These are phyloP conservation scores for Argyra leucocephala DNA, from an alignment of 2,888 invertebrate species.

Conservation along the genomic window DNA sequence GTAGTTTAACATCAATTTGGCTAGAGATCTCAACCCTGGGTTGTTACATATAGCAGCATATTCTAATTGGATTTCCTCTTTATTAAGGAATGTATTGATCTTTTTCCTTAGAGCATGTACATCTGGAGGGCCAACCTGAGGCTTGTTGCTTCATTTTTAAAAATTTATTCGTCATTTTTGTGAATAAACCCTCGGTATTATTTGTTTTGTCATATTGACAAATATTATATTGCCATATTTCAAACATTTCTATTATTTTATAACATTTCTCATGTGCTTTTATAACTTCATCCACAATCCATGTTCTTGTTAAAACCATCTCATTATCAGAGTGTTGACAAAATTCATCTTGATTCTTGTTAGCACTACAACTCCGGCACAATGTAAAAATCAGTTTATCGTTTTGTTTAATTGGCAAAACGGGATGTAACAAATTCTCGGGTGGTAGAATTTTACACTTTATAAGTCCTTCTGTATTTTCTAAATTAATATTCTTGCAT, in stretches of 20 bases:
- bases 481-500: not conserved
- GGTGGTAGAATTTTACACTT: conserved; percentile 18
- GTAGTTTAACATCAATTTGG: not conserved
- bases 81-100: not conserved
- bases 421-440: conserved; percentile 27
- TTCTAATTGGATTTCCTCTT: not conserved
- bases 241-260: conserved; percentile 25
- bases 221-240: conserved; percentile 31
- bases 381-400: conserved; percentile 28
- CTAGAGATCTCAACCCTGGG: not conserved
- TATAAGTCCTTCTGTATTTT: not conserved
- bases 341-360: conserved; percentile 13
- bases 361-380: conserved; percentile 25
- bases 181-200: conserved; percentile 24
- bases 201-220: conserved; percentile 20
- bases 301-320: conserved; percentile 17
- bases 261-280: conserved; percentile 30
- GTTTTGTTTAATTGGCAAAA: conserved; percentile 27
- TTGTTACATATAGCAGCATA: not conserved
- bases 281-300: conserved; percentile 25
- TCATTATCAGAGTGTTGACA: conserved; percentile 23
- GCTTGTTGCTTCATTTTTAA: conserved; percentile 28
- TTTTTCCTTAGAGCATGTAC: not conserved
- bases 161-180: conserved; percentile 28
- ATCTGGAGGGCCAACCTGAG: conserved; percentile 17